Percentiles rank a stretch among this genome's conserved stretches.
phyloP scores from a whole-genome alignment of 2,113 vertebrate species.

The Aptenodytes forsteri region DNA sequence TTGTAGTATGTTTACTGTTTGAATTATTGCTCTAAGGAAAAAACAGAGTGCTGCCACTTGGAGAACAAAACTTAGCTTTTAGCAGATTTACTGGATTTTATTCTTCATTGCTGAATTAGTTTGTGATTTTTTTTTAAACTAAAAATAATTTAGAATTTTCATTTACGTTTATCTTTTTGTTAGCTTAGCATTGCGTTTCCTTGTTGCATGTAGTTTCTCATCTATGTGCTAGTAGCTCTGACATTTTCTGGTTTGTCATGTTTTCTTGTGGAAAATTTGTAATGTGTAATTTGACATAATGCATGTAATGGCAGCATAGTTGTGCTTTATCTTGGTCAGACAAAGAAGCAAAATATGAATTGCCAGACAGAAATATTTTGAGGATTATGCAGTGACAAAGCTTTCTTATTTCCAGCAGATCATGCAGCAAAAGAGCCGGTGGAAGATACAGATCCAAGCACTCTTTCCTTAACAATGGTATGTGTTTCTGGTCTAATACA shows the following conservation, averaged over 20 bases:
- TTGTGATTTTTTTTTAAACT: background rate
- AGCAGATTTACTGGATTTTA: background rate
- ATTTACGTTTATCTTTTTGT: background rate
- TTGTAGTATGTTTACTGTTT: background rate
- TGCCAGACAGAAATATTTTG: background rate
- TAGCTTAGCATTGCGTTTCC: background rate
- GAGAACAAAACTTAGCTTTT: background rate
- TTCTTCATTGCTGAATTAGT: background rate
- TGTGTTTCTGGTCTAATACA: background rate
- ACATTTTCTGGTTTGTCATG: background rate
- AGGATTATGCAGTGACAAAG: background rate
- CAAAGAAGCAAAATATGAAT: background rate
- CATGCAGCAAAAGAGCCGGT: slow-evolving; percentile 85
- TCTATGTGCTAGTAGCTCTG: background rate
- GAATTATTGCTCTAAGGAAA: background rate
- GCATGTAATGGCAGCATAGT: background rate
- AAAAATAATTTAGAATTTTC: background rate
- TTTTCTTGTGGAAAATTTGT: background rate
- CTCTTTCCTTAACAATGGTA: slow-evolving; percentile 86
- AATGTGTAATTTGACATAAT: background rate
- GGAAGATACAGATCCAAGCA: slow-evolving; percentile 94
- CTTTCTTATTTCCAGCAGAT: slow-evolving; percentile 64
- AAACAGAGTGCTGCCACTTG: background rate
- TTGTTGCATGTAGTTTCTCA: background rate
- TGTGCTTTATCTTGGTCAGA: background rate